Evolutionary conservation across 2,797 vertebrate species (phyloP).

Genomic region (Mormyrops boulengeri): DNA sequence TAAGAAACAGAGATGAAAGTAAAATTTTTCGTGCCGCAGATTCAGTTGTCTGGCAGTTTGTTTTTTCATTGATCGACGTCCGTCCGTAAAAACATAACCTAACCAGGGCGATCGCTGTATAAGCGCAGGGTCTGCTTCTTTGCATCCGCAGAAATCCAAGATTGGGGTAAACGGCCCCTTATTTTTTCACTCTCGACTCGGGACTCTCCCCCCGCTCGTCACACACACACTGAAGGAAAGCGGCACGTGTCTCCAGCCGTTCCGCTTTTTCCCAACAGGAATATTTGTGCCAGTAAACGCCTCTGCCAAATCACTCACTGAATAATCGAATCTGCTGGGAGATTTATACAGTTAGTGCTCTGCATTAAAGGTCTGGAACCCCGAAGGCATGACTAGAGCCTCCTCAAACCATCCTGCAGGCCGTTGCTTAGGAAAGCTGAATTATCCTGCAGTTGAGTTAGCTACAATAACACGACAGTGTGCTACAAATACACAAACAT

Average conservation of each 20-base stretch:
- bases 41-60: neutral
- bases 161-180: neutral
- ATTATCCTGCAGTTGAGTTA: neutral
- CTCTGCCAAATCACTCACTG: neutral
- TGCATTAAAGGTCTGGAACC: neutral
- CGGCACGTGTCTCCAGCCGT: neutral
- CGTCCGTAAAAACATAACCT: neutral
- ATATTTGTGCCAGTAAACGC: slow-evolving; percentile 1
- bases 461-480: neutral
- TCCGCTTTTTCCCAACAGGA: neutral
- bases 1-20: neutral
- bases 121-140: neutral
- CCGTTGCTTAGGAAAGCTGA: neutral
- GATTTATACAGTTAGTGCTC: neutral
- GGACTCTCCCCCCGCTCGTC: neutral
- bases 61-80: neutral
- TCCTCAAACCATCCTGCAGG: neutral
- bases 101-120: neutral
- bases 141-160: neutral
- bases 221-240: neutral
- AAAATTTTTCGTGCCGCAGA: neutral
- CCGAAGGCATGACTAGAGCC: neutral
- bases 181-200: neutral
- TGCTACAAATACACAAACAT: neutral
- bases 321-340: neutral